These are phyloP conservation scores for Agapostemon virescens DNA, from an alignment of 2,888 invertebrate species.

Conservation along the genomic window DNA sequence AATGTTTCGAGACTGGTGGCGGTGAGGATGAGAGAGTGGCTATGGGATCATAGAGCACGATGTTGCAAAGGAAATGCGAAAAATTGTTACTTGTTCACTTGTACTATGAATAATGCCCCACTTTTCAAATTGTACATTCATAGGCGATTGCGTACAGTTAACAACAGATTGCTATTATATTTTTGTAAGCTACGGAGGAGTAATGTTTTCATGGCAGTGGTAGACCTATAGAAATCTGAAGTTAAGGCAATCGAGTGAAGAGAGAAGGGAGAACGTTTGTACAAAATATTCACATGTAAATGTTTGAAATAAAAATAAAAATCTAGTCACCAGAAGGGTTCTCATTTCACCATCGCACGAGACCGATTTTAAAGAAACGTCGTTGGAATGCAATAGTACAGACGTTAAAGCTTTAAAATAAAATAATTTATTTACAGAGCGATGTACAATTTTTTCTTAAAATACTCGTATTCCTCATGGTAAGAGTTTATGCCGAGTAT, in stretches of 20 bases:
- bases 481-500: slow-evolving; percentile 33
- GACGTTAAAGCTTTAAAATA: slow-evolving; percentile 62
- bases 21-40: neutral
- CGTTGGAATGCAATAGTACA: slow-evolving; percentile 42
- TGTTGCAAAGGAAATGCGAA: neutral
- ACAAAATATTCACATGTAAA: slow-evolving; percentile 30
- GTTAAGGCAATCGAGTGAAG: neutral
- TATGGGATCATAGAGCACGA: neutral
- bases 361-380: neutral
- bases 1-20: neutral
- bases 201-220: neutral
- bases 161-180: slow-evolving; percentile 42
- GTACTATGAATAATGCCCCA: neutral
- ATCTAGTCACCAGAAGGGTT: neutral
- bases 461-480: slow-evolving; percentile 43
- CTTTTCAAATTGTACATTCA: slow-evolving; percentile 6
- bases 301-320: slow-evolving; percentile 30
- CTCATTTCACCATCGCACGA: neutral
- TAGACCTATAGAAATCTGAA: neutral
- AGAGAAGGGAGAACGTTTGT: neutral
- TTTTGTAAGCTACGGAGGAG: slow-evolving; percentile 37
- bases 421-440: slow-evolving; percentile 67
- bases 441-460: slow-evolving; percentile 56
- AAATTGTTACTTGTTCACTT: neutral
- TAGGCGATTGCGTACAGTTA: slow-evolving; percentile 16